phyloP scores from a whole-genome alignment of 2,797 vertebrate genomes.

The Argyrosomus regius region DNA sequence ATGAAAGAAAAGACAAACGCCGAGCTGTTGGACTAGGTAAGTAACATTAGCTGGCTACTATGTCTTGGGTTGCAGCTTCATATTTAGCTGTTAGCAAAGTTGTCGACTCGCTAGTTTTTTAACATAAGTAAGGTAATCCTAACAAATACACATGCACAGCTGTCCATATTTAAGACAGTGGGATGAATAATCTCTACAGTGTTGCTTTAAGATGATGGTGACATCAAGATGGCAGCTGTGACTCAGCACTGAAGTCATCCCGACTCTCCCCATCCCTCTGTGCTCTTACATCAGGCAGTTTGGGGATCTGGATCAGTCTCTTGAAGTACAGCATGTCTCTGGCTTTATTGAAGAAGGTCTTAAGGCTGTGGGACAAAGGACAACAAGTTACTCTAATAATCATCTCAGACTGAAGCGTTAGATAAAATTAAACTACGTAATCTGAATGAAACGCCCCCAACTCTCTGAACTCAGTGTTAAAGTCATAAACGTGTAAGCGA shows the following conservation, averaged over 20 bases:
- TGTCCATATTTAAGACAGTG: too few relatives aligned
- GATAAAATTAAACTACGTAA: neutral
- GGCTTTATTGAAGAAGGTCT: slow-evolving; percentile 94
- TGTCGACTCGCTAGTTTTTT: too few relatives aligned
- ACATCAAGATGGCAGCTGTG: slow-evolving; percentile 29
- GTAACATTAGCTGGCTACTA: too few relatives aligned
- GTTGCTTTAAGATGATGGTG: neutral
- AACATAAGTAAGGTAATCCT: too few relatives aligned
- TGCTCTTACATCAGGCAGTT: slow-evolving; percentile 92
- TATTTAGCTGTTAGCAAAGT: too few relatives aligned
- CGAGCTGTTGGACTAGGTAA: too few relatives aligned
- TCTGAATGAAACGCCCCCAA: neutral
- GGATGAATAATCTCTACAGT: too few relatives aligned
- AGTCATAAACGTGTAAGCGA: neutral
- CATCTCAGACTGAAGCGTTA: neutral
- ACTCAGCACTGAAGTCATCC: slow-evolving; percentile 39
- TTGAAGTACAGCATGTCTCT: slow-evolving; percentile 98
- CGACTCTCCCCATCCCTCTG: slow-evolving; percentile 5
- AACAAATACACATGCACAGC: too few relatives aligned
- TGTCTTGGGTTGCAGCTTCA: too few relatives aligned
- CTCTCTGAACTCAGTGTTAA: slow-evolving; percentile 6
- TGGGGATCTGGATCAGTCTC: slow-evolving; percentile 97
- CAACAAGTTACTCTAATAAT: slow-evolving; percentile 1
- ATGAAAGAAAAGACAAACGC: too few relatives aligned
- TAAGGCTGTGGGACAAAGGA: slow-evolving; percentile 86